Evolutionary conservation across 2,113 vertebrate genomes (phyloP), one percentile per base, ranked within the genome.

Genomic region (Turnix velox): DNA sequence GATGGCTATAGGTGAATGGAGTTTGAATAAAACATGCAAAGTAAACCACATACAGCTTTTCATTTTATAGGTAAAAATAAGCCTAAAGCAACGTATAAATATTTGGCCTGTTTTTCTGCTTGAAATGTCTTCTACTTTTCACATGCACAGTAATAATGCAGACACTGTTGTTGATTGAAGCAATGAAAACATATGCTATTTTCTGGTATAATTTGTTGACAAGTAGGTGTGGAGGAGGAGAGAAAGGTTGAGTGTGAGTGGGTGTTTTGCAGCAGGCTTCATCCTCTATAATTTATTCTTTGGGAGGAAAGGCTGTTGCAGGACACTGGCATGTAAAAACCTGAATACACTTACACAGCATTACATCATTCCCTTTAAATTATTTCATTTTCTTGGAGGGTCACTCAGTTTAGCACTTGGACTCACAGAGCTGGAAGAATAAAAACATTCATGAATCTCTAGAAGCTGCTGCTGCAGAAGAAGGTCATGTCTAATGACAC

Each of bases 341-440:
- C 49, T 80, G 89, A 93, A 77, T 92, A 88, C 80, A 77, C 84
- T 93, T 79, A 88, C 35, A 91, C 8, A 54, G 48, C 54, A 95
- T 97, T 94, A 93, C 67, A 48, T 97, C 95, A 97, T 57, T 96
- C 82, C 45, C 12, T 10, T 95, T 96, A 94, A 97, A 92, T 96
- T 95, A 96, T 96, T 96, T 96, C 65, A 55, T 92, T 79, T 94
- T 95, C 11, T 82, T 97, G 95, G 90, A 68, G 89, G 54, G n/a
- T 46, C 75, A 10, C 45, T 87, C 86, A 84, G 76, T 52, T 87
- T 92, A 81, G 40, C 52, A 59, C 83, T 90, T n/a, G 30, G 73
- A 93, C 69, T 93, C 24, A 61, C 18, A 39, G 59, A 92, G 68
- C 66, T 92, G 79, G 59, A 92, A 87, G 74, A 96, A 93, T 93